Evolutionary conservation across 2,113 vertebrate genomes (phyloP).

Genomic region (Gopherus evgoodei): DNA sequence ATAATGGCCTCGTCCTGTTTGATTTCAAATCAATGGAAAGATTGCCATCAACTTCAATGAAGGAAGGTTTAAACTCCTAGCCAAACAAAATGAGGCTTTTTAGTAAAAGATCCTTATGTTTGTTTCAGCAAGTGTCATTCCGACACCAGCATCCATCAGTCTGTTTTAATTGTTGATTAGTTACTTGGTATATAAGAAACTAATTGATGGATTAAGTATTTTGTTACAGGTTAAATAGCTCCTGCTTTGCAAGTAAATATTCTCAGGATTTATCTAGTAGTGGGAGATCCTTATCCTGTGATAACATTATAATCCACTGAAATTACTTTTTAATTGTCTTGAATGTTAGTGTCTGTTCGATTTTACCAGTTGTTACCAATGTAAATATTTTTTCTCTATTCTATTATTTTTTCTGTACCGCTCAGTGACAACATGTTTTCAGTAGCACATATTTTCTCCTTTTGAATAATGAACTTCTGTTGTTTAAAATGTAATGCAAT

Average conservation of each 20-base stretch:
- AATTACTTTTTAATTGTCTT: conserved; percentile 11
- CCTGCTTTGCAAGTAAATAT: conserved; percentile 37
- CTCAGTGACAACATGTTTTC: background rate
- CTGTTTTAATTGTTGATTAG: background rate
- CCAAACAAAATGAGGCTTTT: background rate
- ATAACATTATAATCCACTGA: conserved; percentile 36
- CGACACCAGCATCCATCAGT: background rate
- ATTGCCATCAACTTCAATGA: background rate
- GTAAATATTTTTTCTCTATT: background rate
- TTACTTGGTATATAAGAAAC: conserved; percentile 16
- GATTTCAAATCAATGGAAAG: background rate
- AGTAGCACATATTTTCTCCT: background rate
- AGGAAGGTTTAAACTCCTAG: background rate
- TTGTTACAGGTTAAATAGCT: conserved; percentile 24
- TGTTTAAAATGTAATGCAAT: background rate
- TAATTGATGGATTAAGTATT: conserved; percentile 18
- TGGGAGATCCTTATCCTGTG: background rate
- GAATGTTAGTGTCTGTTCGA: conserved; percentile 18
- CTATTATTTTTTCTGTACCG: background rate
- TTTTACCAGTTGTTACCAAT: background rate
- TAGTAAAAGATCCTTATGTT: background rate
- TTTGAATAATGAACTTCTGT: background rate
- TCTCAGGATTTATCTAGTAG: background rate
- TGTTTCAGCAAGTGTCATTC: background rate
- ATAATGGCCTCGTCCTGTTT: background rate